A percentile compares a stretch with the other conserved stretches of the same genome.
These are phyloP conservation scores for Orthonychiurus folsomi DNA, from an alignment of 2,888 invertebrate species.

Conservation along the genomic window DNA sequence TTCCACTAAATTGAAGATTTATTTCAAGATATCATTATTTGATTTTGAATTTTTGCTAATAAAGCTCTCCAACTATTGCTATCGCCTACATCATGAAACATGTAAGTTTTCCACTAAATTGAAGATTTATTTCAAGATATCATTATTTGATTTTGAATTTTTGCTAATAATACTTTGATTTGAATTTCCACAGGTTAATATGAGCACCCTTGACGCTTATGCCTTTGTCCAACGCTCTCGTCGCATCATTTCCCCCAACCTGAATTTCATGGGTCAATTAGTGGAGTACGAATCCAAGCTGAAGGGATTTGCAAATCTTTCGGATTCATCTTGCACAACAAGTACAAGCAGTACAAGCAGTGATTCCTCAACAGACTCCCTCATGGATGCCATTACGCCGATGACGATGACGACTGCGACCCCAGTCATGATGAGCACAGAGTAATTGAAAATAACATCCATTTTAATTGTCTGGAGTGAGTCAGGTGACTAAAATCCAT, in stretches of 20 bases:
- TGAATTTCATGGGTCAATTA: constrained; percentile 88
- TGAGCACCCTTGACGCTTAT: constrained; percentile 79
- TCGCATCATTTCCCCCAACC: constrained; percentile 85
- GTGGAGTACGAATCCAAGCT: constrained; percentile 58
- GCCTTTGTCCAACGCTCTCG: constrained; percentile 73
- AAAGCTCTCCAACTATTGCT: constrained; percentile 88
- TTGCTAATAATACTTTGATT: no score
- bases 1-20: no score
- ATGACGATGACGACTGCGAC: background rate
- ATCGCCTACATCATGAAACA: constrained; percentile 91
- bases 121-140: no score
- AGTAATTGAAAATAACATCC: background rate
- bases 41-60: no score
- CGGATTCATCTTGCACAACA: constrained; percentile 6
- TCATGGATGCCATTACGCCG: no score
- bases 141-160: no score
- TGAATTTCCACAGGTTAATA: no score
- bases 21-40: no score
- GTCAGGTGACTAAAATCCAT: no score
- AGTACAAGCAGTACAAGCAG: constrained; percentile 4
- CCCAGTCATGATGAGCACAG: background rate
- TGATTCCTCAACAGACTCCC: constrained; percentile 2
- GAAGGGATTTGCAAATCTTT: constrained; percentile 18
- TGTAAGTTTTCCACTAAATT: no score
- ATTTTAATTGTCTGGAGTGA: background rate